Evolutionary conservation across 2,888 invertebrate species (phyloP).

Genomic region (Megastigmus dorsalis): DNA sequence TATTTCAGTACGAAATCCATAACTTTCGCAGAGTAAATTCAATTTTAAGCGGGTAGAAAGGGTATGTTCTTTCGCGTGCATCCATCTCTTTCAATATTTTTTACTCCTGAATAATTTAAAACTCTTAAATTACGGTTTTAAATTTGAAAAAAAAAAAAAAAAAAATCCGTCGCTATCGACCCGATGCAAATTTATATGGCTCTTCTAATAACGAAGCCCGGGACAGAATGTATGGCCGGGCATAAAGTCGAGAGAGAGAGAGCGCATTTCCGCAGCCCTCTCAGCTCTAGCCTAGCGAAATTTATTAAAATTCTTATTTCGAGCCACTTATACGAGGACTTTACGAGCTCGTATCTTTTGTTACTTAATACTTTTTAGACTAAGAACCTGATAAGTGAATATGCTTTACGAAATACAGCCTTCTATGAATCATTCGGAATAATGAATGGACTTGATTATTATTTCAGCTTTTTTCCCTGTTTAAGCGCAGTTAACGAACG

Average conservation of each 20-base stretch:
- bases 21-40: too few species aligned
- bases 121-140: too few species aligned
- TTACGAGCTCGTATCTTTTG: neutral
- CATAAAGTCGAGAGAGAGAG: neutral
- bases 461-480: too few species aligned
- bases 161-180: neutral
- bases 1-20: too few species aligned
- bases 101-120: neutral
- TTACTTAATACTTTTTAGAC: neutral
- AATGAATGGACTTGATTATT: too few species aligned
- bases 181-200: conserved; percentile 3
- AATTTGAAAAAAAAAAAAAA: too few species aligned
- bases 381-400: neutral
- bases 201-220: conserved; percentile 8
- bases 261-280: neutral
- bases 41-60: too few species aligned
- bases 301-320: conserved; percentile 12
- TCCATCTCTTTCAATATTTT: too few species aligned
- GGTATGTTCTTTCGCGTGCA: too few species aligned
- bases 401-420: too few species aligned
- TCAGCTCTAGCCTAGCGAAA: neutral
- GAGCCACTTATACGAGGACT: neutral
- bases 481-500: too few species aligned
- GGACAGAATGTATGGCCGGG: neutral
- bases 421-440: too few species aligned